Evolutionary conservation across 2,797 vertebrate species (phyloP).

Genomic region (Lepilemur septentrionalis): DNA sequence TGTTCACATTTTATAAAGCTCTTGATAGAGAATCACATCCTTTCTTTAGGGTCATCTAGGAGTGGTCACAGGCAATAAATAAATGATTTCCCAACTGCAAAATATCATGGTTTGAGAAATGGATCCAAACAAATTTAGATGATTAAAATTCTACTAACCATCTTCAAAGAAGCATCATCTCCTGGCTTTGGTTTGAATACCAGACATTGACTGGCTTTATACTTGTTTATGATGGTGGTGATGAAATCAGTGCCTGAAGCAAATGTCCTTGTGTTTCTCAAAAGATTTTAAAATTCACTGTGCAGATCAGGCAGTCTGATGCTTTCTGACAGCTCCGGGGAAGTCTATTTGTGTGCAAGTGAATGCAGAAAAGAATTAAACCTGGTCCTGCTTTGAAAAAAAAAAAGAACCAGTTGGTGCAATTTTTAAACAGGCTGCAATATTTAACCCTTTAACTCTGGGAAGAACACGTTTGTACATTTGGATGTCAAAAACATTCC

Average conservation of each 20-base stretch:
- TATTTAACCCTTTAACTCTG: slow-evolving; percentile 52
- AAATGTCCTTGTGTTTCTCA: slow-evolving; percentile 27
- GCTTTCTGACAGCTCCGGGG: slow-evolving; percentile 58
- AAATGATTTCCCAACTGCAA: background rate
- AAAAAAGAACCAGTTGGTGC: background rate
- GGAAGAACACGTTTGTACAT: background rate
- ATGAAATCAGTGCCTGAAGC: slow-evolving; percentile 55
- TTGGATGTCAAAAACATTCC: slow-evolving; percentile 1
- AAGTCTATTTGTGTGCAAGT: background rate
- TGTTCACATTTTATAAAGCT: slow-evolving; percentile 45
- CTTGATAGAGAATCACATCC: background rate
- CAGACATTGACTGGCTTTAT: slow-evolving; percentile 3
- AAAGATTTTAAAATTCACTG: slow-evolving; percentile 50
- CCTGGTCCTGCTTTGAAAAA: background rate
- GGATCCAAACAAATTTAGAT: slow-evolving; percentile 5
- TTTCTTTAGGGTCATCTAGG: slow-evolving; percentile 41
- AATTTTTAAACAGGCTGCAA: slow-evolving; percentile 30
- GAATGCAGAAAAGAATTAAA: slow-evolving; percentile 40
- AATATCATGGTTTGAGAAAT: background rate
- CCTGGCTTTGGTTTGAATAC: slow-evolving; percentile 30
- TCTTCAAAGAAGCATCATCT: slow-evolving; percentile 38
- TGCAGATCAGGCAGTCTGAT: slow-evolving; percentile 51
- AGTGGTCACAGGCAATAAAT: background rate
- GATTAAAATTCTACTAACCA: slow-evolving; percentile 34
- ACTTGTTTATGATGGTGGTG: background rate